These are phyloP conservation scores for Turnix velox DNA, from an alignment of 2,113 vertebrate genomes.

Conservation along the genomic window DNA sequence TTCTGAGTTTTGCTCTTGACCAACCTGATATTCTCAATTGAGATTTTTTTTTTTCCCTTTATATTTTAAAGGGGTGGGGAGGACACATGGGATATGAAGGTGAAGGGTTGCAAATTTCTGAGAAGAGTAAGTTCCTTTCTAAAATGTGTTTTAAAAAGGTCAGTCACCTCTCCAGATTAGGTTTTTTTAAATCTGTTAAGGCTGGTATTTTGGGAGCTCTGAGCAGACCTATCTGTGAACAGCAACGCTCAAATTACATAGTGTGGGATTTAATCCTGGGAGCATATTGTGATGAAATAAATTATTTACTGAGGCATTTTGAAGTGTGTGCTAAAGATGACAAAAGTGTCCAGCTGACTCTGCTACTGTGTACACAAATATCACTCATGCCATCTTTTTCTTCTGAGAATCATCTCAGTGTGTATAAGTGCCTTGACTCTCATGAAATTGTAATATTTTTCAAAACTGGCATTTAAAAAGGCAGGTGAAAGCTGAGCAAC, in stretches of 20 bases:
- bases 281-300: background rate
- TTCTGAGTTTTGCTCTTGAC: background rate
- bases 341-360: background rate
- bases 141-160: background rate
- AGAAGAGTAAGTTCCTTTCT: background rate
- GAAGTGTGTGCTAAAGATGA: background rate
- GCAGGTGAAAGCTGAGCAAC: background rate
- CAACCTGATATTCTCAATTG: background rate
- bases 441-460: background rate
- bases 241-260: background rate
- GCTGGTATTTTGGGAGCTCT: background rate
- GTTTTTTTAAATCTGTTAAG: background rate
- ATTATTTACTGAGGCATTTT: background rate
- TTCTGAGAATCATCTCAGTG: background rate
- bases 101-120: background rate
- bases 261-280: background rate
- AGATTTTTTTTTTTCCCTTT: background rate
- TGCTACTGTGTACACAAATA: background rate
- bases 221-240: background rate
- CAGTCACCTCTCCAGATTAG: background rate
- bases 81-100: background rate
- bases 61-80: rapidly evolving
- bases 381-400: background rate
- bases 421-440: background rate
- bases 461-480: background rate